These are phyloP conservation scores for Lasaia peninsularis DNA, from an alignment of 1,140 invertebrate species.

Conservation along the genomic window DNA sequence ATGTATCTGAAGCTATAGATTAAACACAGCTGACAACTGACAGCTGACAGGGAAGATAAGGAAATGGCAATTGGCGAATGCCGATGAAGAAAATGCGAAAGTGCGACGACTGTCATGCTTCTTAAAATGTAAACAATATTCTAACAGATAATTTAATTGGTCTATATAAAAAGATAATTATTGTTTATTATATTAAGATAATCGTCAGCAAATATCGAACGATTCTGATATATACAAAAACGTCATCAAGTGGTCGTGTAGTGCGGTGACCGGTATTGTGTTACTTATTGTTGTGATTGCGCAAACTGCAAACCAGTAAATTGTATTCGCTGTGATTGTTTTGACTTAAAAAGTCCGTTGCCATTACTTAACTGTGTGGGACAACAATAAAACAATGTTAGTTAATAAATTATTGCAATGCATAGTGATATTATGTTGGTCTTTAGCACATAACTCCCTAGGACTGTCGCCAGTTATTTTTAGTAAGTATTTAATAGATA, in stretches of 20 bases:
- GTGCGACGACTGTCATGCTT: too few species aligned
- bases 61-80: too few species aligned
- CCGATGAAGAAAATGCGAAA: too few species aligned
- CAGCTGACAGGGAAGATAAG: too few species aligned
- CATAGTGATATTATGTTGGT: conserved; percentile 44
- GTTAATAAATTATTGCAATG: background rate
- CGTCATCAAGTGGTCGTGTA: background rate
- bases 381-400: conserved; percentile 3
- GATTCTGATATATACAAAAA: background rate
- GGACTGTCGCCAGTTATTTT: conserved; percentile 64
- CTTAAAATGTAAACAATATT: background rate
- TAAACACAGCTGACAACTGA: too few species aligned
- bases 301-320: conserved; percentile 5
- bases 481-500: conserved; percentile 50
- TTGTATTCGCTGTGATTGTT: background rate
- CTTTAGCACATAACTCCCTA: conserved; percentile 47
- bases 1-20: too few species aligned
- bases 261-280: too few species aligned
- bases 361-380: background rate
- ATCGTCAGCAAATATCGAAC: background rate
- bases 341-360: background rate
- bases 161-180: background rate
- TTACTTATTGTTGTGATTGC: conserved; percentile 4
- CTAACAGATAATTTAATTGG: background rate
- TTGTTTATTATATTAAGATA: background rate